These are phyloP conservation scores for Lutraria rhynchaena DNA, from an alignment of 1,140 invertebrate species.

Conservation along the genomic window DNA sequence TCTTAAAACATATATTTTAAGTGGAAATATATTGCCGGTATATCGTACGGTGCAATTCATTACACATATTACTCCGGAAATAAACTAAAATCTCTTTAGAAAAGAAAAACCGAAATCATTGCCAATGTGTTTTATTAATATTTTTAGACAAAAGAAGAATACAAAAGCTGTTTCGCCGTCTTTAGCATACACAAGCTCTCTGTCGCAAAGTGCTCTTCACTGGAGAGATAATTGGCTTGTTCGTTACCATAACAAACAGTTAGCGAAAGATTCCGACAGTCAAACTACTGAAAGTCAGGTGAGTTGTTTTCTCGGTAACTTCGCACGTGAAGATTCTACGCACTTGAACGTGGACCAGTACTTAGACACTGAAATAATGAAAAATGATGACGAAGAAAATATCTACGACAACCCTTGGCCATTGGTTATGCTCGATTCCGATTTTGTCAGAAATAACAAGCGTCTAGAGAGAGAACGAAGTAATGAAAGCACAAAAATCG, in stretches of 20 bases:
- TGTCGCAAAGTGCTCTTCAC: neutral
- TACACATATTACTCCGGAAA: no score
- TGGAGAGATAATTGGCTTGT: slow-evolving; percentile 45
- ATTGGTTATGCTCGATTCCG: slow-evolving; percentile 17
- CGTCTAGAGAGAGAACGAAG: slow-evolving; percentile 5
- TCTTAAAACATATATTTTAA: no score
- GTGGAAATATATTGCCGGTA: no score
- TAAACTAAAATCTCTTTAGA: no score
- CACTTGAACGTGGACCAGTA: neutral
- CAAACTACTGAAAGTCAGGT: slow-evolving; percentile 3
- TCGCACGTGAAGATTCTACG: no score
- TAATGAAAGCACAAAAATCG: no score
- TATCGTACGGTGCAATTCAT: no score
- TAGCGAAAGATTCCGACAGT: neutral
- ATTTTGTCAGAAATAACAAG: slow-evolving; percentile 13
- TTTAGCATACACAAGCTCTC: neutral
- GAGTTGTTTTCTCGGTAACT: neutral
- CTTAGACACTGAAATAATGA: neutral
- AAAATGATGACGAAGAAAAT: neutral
- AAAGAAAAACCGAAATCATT: no score
- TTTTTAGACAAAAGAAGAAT: neutral
- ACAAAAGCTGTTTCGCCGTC: neutral
- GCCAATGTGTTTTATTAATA: neutral
- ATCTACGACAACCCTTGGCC: slow-evolving; percentile 35
- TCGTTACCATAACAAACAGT: slow-evolving; percentile 33